These are phyloP conservation scores for Eptatretus atami DNA, from an alignment of 2,797 vertebrate species.

Conservation along the genomic window DNA sequence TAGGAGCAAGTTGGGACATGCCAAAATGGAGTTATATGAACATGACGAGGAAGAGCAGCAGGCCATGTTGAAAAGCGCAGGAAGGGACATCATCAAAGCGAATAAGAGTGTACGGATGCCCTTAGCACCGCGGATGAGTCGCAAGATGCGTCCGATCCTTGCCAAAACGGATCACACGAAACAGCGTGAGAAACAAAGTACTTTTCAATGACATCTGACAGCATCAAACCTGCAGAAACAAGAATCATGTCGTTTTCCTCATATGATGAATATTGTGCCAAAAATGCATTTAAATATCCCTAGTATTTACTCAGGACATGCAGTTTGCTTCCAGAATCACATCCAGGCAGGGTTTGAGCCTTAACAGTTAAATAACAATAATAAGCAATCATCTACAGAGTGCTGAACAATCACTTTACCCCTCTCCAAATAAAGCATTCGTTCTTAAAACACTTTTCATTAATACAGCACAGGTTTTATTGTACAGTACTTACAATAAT, in stretches of 20 bases:
- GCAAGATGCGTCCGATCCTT: slow-evolving; percentile 61
- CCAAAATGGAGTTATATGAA: slow-evolving; percentile 85
- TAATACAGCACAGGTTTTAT: too few species aligned
- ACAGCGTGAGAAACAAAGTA: slow-evolving; percentile 73
- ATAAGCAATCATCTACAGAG: too few species aligned
- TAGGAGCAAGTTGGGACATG: slow-evolving; percentile 87
- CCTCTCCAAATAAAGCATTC: too few species aligned
- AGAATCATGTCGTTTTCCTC: slow-evolving; percentile 3
- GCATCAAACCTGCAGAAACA: slow-evolving; percentile 27
- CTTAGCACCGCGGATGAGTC: slow-evolving; percentile 69
- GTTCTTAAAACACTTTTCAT: too few species aligned
- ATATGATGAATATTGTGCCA: too few species aligned
- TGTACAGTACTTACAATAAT: too few species aligned
- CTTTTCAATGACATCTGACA: slow-evolving; percentile 32
- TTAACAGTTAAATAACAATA: too few species aligned
- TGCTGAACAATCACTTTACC: too few species aligned
- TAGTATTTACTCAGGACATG: too few species aligned
- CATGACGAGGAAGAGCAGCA: slow-evolving; percentile 87
- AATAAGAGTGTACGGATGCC: slow-evolving; percentile 77
- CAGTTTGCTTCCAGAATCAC: too few species aligned
- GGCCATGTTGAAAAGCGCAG: slow-evolving; percentile 94
- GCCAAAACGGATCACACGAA: slow-evolving; percentile 73
- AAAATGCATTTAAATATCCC: too few species aligned
- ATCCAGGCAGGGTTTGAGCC: too few species aligned
- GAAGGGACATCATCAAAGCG: slow-evolving; percentile 97